Evolutionary conservation across 2,113 vertebrate species (phyloP), one percentile per base, ranked within the genome.

Genomic region (Dipodomys ordii): DNA sequence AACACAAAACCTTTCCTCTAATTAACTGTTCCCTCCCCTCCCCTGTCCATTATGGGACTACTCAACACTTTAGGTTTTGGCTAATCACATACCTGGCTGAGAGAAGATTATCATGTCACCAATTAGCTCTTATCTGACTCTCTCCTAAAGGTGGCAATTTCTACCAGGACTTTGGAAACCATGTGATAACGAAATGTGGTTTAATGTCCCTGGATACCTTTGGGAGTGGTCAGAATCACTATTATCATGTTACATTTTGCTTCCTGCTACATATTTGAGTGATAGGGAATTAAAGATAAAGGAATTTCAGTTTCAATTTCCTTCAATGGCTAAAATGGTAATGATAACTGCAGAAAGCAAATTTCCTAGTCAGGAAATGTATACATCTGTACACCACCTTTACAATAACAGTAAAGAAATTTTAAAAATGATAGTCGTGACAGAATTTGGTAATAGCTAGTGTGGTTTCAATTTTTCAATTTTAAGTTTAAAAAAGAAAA

Each of bases 81-180:
- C 89, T 87, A 90, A 92, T 91, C 67, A 93, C 46, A 78, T 53
- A 82, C 60, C 92, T 91, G 49, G 44, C 72, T 90, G 73, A 82
- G 57, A 81, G 88, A 83, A 25, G 80, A 87, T 77, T 92, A 69
- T 74, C n/a, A 85, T 39, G 74, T 68, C 85, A 95, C 84, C 84
- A 95, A 72, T 93, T 91, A 96, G 93, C 80, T 90, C 84, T 95
- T 94, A 96, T 95, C 95, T 95, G 89, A 92, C 89, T 76, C 39
- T 84, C 69, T 95, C n/a, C 89, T 72, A 93, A 85, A 94, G 46
- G 87, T 88, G 96, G 95, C 84, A 93, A 67, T 90, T 94, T 95
- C 87, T 79, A 83, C 71, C 92, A 84, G 89, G 69, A 94, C 65
- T 89, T 89, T 85, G 77, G 74, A 89, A 94, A 89, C 68, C 77